Base-by-base conservation (phyloP, 2,113 vertebrate species). In the Aix galericulata region DNA sequence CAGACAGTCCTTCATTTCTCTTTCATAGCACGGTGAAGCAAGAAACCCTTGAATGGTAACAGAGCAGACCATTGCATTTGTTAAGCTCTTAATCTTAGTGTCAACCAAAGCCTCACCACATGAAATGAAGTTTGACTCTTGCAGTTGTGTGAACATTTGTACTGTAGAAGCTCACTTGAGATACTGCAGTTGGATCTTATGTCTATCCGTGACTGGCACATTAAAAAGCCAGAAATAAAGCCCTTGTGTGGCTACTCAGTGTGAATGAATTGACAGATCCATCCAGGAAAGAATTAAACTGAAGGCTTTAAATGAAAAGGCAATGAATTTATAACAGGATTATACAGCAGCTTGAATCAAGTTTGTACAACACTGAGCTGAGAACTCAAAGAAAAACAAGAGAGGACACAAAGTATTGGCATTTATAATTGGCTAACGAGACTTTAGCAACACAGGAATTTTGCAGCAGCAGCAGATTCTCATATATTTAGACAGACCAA, bases 281-380 rank as follows among this genome's bases (percentile, higher is more conserved):
- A 58, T 86, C 84, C 68, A 63, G 84, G 64, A 93, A 95, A 94
- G 91, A 95, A 95, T 93, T 95, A 86, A 89, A 85, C 83, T 46
- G 78, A 91, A 94, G 62, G 40, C 58, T 88, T 89, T 86, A 95
- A 95, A 93, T 94, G 73, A 87, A 95, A 96, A 95, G 29, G 77
- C 86, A 92, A 80, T 96, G 90, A 84, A 96, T 96, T 94, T 96
- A 84, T 93, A 94, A 92, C 80, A 93, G 86, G 92, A 97, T 96
- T 96, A 96, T 88, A 83, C 26, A 83, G 53, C 18, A 76, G 38
- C 74, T 82, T 91, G 83, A 92, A 92, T 84, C 69, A 86, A 73
- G 76, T 95, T 83, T 88, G 46, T 78, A 78, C 88, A 84, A 84
- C 53, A 52, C 34, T 77, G 64, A 94, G 36, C 55, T 88, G 44